phyloP scores from a whole-genome alignment of 2,113 vertebrate genomes.

The Ictalurus furcatus region DNA sequence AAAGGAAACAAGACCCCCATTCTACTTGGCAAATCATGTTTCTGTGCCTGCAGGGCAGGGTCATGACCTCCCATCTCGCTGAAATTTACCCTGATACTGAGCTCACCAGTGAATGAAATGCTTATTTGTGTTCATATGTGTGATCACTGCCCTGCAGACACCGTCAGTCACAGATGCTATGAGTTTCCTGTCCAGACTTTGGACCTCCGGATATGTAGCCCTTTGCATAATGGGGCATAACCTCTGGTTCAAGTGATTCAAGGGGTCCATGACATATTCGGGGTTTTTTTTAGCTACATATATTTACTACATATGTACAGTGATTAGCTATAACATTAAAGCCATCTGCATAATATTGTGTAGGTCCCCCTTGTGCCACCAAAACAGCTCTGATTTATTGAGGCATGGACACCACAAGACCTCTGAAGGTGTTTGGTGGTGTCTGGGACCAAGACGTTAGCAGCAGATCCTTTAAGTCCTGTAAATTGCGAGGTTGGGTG shows the following conservation, averaged over 20 bases:
- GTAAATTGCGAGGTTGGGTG: too few relatives aligned
- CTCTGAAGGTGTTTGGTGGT: too few relatives aligned
- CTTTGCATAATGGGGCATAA: slow-evolving; percentile 16
- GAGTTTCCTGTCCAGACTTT: slow-evolving; percentile 28
- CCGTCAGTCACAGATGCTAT: not conserved
- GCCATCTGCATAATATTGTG: too few relatives aligned
- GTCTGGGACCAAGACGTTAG: too few relatives aligned
- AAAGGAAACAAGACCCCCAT: slow-evolving; percentile 40
- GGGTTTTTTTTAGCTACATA: too few relatives aligned
- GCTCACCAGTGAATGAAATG: slow-evolving; percentile 39
- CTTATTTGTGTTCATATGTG: slow-evolving; percentile 51
- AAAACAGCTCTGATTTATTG: too few relatives aligned
- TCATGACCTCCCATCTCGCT: slow-evolving; percentile 38
- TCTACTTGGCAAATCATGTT: slow-evolving; percentile 37
- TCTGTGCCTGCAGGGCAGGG: slow-evolving; percentile 47
- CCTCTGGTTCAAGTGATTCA: slow-evolving; percentile 21
- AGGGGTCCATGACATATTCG: not conserved
- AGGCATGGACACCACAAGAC: too few relatives aligned
- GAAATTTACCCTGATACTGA: slow-evolving; percentile 36
- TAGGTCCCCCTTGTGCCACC: too few relatives aligned
- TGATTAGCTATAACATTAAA: too few relatives aligned
- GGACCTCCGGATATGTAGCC: not conserved
- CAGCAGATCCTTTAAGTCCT: too few relatives aligned
- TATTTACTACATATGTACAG: too few relatives aligned
- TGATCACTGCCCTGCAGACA: slow-evolving; percentile 34